Conservation (phyloP, 2,113 vertebrate genomes). For the Agelaius tricolor region DNA sequence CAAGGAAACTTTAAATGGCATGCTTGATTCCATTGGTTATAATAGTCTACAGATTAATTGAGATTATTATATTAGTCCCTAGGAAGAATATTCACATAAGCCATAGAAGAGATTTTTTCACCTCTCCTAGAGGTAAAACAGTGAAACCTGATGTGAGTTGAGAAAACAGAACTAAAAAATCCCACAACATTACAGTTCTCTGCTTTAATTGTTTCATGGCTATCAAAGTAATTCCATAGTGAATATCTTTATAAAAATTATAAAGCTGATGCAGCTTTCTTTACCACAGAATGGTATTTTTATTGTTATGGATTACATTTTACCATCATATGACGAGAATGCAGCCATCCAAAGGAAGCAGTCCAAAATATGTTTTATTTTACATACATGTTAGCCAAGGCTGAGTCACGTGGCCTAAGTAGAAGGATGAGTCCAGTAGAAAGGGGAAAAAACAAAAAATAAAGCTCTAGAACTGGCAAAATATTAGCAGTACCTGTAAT, state of each 20-base stretch:
- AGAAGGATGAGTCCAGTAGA: background rate
- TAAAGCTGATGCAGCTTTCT: background rate
- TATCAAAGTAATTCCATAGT: background rate
- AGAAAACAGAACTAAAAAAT: background rate
- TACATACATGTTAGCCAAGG: background rate
- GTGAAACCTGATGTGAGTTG: background rate
- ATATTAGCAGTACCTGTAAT: fast-evolving
- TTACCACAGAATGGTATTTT: background rate
- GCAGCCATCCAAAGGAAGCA: background rate
- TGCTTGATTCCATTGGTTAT: background rate
- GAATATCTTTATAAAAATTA: background rate
- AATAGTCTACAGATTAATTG: background rate
- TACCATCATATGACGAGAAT: background rate
- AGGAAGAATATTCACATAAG: background rate
- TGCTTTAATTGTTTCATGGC: background rate
- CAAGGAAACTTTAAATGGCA: background rate
- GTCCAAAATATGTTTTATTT: background rate
- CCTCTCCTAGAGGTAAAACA: background rate
- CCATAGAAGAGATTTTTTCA: background rate
- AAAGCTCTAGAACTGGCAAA: background rate
- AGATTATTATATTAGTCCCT: background rate
- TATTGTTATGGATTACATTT: background rate
- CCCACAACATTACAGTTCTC: background rate
- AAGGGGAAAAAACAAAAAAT: background rate
- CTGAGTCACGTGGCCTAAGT: background rate